A percentile compares a stretch with the other conserved stretches of the same genome.
Evolutionary conservation across 2,113 vertebrate genomes (phyloP).

Genomic region (Daboia siamensis): DNA sequence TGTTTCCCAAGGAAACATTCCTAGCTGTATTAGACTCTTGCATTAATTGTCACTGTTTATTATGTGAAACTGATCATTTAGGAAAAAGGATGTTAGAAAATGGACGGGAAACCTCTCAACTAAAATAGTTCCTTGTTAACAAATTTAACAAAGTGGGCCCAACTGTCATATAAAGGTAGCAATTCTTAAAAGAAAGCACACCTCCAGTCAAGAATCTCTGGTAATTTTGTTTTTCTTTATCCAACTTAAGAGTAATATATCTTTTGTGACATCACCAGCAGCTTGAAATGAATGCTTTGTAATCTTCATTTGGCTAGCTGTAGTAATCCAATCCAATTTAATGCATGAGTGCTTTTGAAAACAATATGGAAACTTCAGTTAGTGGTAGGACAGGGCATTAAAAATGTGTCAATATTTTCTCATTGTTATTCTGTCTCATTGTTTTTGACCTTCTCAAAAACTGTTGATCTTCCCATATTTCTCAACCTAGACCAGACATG

Average conservation of each 20-base stretch:
- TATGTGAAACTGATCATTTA: conserved; percentile 48
- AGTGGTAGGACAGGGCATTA: neutral
- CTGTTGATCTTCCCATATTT: neutral
- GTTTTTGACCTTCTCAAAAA: neutral
- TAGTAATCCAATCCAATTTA: neutral
- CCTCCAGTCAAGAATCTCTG: neutral
- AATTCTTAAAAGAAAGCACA: fast-evolving
- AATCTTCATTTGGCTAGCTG: neutral
- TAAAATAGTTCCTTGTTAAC: neutral
- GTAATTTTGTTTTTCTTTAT: neutral
- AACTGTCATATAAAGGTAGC: neutral
- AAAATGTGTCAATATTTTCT: neutral
- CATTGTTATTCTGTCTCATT: neutral
- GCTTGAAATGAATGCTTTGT: neutral
- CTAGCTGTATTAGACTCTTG: neutral
- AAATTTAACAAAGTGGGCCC: neutral
- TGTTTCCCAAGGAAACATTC: neutral
- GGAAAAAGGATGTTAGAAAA: conserved; percentile 23
- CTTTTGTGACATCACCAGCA: neutral
- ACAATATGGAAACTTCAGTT: neutral
- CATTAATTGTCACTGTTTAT: neutral
- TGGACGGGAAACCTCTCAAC: conserved; percentile 8
- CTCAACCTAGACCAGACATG: neutral
- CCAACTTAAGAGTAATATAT: neutral
- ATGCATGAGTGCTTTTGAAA: neutral